A percentile compares a stretch with the other conserved stretches of the same genome.
Conservation (phyloP, 2,797 vertebrate genomes). For the Peromyscus aztecus region DNA sequence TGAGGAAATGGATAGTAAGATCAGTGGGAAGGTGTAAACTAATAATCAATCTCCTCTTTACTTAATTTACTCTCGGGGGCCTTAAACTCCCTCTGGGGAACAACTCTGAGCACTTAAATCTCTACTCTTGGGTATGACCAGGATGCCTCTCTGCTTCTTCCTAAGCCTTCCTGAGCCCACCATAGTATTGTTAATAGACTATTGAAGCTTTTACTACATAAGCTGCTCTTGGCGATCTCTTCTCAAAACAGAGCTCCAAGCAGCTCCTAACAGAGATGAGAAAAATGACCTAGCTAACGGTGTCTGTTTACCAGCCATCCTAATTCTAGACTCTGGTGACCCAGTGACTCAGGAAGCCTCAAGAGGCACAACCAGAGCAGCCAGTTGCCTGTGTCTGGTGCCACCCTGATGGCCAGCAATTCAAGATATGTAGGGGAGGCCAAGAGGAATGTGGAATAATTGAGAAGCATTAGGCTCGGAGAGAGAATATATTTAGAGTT, state of each 20-base stretch:
- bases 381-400: not conserved
- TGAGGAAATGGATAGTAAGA: not conserved
- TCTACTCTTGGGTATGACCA: not conserved
- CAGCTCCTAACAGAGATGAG: not conserved
- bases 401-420: not conserved
- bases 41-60: not conserved
- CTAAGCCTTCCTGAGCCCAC: not conserved
- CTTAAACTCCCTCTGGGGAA: not conserved
- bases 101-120: not conserved
- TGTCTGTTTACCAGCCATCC: not conserved
- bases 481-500: slow-evolving; percentile 14
- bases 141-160: not conserved
- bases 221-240: not conserved
- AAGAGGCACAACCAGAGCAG: not conserved
- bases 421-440: not conserved
- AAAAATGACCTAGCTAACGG: not conserved
- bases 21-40: slow-evolving; percentile 3
- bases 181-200: too few relatives aligned
- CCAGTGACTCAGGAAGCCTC: not conserved
- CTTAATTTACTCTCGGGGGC: not conserved
- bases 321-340: not conserved
- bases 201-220: not conserved
- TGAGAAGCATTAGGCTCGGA: slow-evolving; percentile 14
- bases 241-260: not conserved
- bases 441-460: not conserved